Percentiles rank a stretch among this genome's conserved stretches.
These are phyloP conservation scores for Ceriagrion tenellum DNA, from an alignment of 2,888 invertebrate genomes.

Conservation along the genomic window DNA sequence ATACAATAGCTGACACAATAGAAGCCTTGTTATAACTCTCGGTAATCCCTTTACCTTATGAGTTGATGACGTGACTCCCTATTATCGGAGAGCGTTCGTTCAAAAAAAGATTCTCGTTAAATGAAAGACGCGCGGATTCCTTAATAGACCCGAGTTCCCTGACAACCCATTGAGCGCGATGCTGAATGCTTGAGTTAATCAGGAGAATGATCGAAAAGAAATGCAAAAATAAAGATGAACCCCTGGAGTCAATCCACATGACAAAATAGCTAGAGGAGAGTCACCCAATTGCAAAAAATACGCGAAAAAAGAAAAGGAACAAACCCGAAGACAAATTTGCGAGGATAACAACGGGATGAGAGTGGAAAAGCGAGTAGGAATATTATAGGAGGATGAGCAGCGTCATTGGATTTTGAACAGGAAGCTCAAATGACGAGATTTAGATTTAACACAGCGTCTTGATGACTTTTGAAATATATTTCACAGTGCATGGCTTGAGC, in stretches of 20 bases:
- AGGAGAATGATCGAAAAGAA: not conserved
- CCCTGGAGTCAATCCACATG: not conserved
- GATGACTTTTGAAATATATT: too few relatives aligned
- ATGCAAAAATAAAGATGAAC: not conserved
- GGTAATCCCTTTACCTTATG: too few relatives aligned
- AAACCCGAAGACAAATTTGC: not conserved
- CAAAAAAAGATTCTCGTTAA: not conserved
- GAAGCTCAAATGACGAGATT: too few relatives aligned
- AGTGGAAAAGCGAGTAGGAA: too few relatives aligned
- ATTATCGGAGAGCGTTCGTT: not conserved
- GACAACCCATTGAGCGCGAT: not conserved
- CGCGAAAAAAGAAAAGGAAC: not conserved
- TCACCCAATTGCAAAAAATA: not conserved
- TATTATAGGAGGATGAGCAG: too few relatives aligned
- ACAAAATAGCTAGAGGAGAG: not conserved
- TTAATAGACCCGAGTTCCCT: not conserved
- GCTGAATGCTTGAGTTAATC: not conserved
- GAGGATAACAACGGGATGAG: not conserved
- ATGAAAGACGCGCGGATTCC: not conserved
- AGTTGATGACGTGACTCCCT: too few relatives aligned
- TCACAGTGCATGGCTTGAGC: too few relatives aligned
- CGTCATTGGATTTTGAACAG: too few relatives aligned
- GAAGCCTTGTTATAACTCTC: too few relatives aligned
- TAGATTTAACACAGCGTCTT: too few relatives aligned
- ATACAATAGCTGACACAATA: too few relatives aligned